These are phyloP conservation scores for Numenius phaeopus DNA, from an alignment of 2,797 vertebrate genomes.

Conservation along the genomic window DNA sequence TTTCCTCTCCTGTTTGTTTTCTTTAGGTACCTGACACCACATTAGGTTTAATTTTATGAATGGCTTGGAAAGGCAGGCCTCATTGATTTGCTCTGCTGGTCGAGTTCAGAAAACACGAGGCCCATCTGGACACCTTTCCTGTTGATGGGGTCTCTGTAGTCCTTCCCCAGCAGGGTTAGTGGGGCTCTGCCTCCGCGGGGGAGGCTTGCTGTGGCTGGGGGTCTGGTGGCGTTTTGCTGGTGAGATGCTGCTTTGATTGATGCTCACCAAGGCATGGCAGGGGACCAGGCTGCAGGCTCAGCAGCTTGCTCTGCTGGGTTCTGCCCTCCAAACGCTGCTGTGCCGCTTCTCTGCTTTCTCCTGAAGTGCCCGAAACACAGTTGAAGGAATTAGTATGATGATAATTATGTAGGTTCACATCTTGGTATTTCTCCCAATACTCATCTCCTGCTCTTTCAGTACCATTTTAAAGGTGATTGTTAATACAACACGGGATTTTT, in stretches of 20 bases:
- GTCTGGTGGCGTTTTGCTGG: accelerated
- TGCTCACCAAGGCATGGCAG: background rate
- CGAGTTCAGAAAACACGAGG: background rate
- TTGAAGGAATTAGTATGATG: background rate
- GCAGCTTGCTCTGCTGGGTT: background rate
- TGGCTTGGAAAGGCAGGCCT: background rate
- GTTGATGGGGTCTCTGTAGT: background rate
- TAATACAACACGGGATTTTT: background rate
- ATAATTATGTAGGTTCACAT: background rate
- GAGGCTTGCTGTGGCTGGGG: background rate
- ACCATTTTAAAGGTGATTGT: background rate
- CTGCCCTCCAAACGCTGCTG: background rate
- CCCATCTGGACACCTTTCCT: background rate
- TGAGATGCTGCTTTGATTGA: background rate
- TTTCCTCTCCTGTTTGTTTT: background rate
- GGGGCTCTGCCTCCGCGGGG: accelerated
- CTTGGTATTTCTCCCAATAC: background rate
- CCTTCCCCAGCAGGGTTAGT: accelerated
- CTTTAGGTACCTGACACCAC: background rate
- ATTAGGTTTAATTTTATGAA: background rate
- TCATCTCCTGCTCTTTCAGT: background rate
- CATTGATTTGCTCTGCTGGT: background rate
- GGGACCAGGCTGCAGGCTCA: background rate
- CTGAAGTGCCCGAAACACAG: background rate
- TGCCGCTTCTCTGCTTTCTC: background rate